Base-by-base conservation (phyloP, 2,797 vertebrate species). In the Mus caroli region DNA sequence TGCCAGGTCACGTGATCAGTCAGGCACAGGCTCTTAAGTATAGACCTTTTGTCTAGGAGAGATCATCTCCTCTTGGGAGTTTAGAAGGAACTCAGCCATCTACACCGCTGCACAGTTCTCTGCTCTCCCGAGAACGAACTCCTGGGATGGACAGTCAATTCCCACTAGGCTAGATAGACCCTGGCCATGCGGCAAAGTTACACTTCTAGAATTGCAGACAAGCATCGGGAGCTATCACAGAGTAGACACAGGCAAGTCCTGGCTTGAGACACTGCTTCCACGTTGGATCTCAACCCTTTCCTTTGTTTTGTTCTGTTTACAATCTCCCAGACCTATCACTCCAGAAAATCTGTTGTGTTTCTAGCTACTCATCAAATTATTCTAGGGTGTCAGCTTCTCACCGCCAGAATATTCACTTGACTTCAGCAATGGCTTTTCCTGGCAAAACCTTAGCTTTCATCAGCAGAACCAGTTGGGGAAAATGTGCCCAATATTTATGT, bases 361-460 rank as follows among this genome's bases (percentile, higher is more conserved):
- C 52, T 20, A 14, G 71, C 60, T 40, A 43, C 10, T 54, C 5
- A 34, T 24, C 15, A 34, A 52, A 28, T 71, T 52, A 14, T 28
- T 88, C 71, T 10, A 20, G 17, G 1, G 64, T 54, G 34, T 43
- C 80, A 1, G 26, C 28, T 67, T 80, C 64, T 87, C 52, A 28
- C 56, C 26, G 11, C 24, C 83, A 52, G 24, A 43, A 50, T 6
- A 62, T 11, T 79, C 37, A 54, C 31, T 88, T 71, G 79, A 52
- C 79, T 75, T 95, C n/a, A 67, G 91, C 15, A 46, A 50, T 78
- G 62, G 54, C 88, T 91, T 40, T 50, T 85, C 56, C 40, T 12
- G 73, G 28, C 31, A 75, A 12, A 62, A 67, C 26, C 26, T 15
- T n/a, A 73, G 85, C 64, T 64, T 77, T 46, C 78, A 22, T 83